These are phyloP conservation scores for Nycteola revayana DNA, from an alignment of 2,888 invertebrate genomes.

Conservation along the genomic window DNA sequence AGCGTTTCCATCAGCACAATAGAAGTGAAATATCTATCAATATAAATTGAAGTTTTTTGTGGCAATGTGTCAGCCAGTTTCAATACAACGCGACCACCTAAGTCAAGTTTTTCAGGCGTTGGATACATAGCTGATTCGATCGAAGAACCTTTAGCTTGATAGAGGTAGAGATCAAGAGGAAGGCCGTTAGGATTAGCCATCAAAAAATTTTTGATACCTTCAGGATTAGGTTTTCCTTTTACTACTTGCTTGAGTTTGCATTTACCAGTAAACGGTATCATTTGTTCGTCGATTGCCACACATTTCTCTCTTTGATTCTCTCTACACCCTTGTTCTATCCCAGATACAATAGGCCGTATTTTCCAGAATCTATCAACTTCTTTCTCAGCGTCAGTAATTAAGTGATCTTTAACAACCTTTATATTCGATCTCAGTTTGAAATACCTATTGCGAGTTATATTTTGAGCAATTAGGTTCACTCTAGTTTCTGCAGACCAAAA, in stretches of 20 bases:
- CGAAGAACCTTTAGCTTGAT: background rate
- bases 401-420: slow-evolving; percentile 1
- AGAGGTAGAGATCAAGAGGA: background rate
- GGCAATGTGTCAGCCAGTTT: background rate
- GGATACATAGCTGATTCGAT: background rate
- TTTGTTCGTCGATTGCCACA: slow-evolving; percentile 11
- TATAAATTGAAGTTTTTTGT: background rate
- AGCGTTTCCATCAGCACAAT: background rate
- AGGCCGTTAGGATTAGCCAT: slow-evolving; percentile 1
- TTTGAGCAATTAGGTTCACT: slow-evolving; percentile 5
- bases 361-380: slow-evolving; percentile 1
- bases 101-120: background rate
- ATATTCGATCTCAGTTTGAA: background rate
- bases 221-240: slow-evolving; percentile 16
- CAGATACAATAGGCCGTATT: background rate
- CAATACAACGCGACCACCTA: background rate
- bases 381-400: background rate
- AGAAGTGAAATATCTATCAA: slow-evolving; percentile 3
- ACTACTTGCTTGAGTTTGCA: slow-evolving; percentile 12
- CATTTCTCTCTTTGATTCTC: slow-evolving; percentile 2
- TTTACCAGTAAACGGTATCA: slow-evolving; percentile 16
- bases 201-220: slow-evolving; percentile 11
- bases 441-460: slow-evolving; percentile 1
- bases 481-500: slow-evolving; percentile 3
- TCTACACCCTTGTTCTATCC: background rate